Conservation (phyloP, 2,113 vertebrate species). For the Uria lomvia region DNA sequence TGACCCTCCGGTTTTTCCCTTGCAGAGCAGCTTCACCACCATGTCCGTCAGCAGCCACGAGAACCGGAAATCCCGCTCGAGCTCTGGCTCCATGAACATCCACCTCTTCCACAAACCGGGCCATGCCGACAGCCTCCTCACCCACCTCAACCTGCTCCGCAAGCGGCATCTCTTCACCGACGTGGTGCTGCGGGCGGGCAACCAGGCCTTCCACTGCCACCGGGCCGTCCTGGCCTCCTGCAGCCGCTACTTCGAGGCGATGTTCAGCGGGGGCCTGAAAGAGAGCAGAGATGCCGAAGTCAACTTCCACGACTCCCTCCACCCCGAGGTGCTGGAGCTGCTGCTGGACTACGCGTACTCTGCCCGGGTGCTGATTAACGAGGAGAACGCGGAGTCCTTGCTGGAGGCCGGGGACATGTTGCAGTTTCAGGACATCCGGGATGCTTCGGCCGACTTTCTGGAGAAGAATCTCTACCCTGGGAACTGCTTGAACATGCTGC, state of each 20-base stretch:
- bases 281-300: constrained; percentile 80
- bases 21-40: background rate
- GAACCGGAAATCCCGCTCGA: constrained; percentile 82
- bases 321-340: constrained; percentile 82
- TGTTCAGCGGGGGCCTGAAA: constrained; percentile 82
- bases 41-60: constrained; percentile 85
- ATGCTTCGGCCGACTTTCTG: constrained; percentile 79
- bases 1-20: background rate
- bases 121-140: constrained; percentile 82
- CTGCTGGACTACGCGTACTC: constrained; percentile 83
- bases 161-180: constrained; percentile 82
- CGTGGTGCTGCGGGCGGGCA: constrained; percentile 78
- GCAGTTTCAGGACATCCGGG: constrained; percentile 81
- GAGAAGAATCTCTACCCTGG: constrained; percentile 82
- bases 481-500: constrained; percentile 82
- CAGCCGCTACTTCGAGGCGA: constrained; percentile 84
- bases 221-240: constrained; percentile 80
- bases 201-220: constrained; percentile 79
- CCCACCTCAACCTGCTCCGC: constrained; percentile 79
- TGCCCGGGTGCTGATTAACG: constrained; percentile 81
- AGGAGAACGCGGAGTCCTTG: constrained; percentile 81
- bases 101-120: constrained; percentile 83
- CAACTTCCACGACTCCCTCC: constrained; percentile 80
- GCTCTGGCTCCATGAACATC: constrained; percentile 84
- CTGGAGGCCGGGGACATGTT: constrained; percentile 83